Evolutionary conservation across 2,113 vertebrate genomes (phyloP).

Genomic region (Ptyas mucosa): DNA sequence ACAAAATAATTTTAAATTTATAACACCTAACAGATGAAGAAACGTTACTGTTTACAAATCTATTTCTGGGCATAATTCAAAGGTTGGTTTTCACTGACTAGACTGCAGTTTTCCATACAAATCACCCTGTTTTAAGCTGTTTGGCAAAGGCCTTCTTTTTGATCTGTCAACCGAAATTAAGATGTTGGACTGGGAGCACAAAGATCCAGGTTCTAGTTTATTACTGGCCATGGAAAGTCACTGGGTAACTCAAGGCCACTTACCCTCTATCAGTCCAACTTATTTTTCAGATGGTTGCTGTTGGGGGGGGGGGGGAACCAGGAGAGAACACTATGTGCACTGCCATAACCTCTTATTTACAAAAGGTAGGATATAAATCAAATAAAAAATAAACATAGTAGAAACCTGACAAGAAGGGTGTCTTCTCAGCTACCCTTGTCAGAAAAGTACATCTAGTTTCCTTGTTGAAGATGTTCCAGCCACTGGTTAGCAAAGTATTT

Average conservation of each 20-base stretch:
- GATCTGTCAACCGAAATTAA: background rate
- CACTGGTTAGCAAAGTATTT: background rate
- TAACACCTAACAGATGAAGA: background rate
- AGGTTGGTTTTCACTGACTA: background rate
- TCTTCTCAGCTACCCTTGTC: background rate
- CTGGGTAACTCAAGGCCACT: background rate
- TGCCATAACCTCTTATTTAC: background rate
- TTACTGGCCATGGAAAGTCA: background rate
- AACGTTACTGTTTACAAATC: background rate
- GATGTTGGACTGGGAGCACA: background rate
- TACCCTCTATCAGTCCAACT: background rate
- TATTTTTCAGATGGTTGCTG: background rate
- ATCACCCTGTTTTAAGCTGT: background rate
- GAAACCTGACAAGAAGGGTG: background rate
- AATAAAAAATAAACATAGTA: background rate
- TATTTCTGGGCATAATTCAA: background rate
- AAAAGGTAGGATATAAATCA: background rate
- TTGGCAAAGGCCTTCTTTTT: background rate
- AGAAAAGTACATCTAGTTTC: background rate
- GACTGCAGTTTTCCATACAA: background rate
- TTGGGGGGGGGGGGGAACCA: background rate
- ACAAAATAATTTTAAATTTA: background rate
- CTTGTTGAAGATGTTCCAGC: background rate
- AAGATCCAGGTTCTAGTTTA: background rate
- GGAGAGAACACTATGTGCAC: background rate